phyloP scores from a whole-genome alignment of 2,888 invertebrate species.

The Tubiluchus corallicola region DNA sequence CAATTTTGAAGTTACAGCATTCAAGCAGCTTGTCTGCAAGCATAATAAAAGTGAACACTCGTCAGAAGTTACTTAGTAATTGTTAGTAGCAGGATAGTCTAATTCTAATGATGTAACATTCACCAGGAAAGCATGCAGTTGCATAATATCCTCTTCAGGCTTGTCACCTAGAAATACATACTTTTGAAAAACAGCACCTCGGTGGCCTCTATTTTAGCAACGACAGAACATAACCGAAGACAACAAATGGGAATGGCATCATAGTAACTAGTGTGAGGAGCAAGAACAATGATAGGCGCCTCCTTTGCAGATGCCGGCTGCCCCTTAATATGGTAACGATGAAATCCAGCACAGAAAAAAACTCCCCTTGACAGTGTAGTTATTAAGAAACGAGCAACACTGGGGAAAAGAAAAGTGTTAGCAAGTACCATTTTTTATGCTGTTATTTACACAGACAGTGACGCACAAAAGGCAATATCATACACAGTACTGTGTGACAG shows the following conservation, averaged over 20 bases:
- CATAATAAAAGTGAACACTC: no score
- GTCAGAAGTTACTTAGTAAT: no score
- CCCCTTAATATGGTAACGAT: conserved; percentile 55
- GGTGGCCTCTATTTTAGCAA: conserved; percentile 67
- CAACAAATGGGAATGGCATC: conserved; percentile 66
- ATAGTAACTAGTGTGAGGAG: conserved; percentile 78
- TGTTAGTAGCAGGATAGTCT: no score
- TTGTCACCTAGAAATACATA: conserved; percentile 35
- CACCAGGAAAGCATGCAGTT: background rate
- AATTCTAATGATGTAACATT: background rate
- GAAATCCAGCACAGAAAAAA: conserved; percentile 62
- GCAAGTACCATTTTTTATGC: no score
- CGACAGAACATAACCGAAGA: conserved; percentile 67
- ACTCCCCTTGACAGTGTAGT: conserved; percentile 25
- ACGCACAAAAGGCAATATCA: no score
- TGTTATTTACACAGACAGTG: no score
- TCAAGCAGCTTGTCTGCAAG: no score
- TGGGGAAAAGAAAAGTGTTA: background rate
- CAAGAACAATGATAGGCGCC: conserved; percentile 66
- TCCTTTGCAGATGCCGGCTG: conserved; percentile 48
- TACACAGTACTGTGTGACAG: no score
- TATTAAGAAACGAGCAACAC: background rate
- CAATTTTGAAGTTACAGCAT: no score
- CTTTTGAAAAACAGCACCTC: conserved; percentile 73
- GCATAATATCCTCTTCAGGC: background rate